phyloP scores from a whole-genome alignment of 1,140 invertebrate genomes.

The Hycleus cichorii region DNA sequence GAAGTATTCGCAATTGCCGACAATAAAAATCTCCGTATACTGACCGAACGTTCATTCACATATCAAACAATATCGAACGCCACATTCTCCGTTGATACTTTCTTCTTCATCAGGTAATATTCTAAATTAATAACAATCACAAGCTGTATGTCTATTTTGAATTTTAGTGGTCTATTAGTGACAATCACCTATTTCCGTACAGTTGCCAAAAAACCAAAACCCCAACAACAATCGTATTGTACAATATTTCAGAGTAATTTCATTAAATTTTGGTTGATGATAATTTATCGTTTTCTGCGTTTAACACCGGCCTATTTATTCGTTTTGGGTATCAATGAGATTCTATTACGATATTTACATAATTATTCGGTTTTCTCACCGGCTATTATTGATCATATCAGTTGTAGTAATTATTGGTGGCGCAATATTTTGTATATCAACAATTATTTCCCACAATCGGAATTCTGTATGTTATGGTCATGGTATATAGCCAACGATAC shows the following conservation, averaged over 20 bases:
- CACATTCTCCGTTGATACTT: constrained; percentile 85
- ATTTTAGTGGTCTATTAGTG: constrained; percentile 64
- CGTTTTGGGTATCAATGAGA: constrained; percentile 65
- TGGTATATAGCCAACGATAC: constrained; percentile 92
- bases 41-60: constrained; percentile 70
- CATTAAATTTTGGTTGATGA: constrained; percentile 49
- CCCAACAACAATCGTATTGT: constrained; percentile 5
- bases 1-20: constrained; percentile 71
- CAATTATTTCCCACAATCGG: constrained; percentile 66
- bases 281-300: constrained; percentile 62
- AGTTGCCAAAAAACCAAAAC: constrained; percentile 38
- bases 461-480: constrained; percentile 84
- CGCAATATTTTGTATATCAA: constrained; percentile 75
- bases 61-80: constrained; percentile 83
- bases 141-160: not conserved
- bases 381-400: constrained; percentile 62
- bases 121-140: not conserved
- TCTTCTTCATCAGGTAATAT: constrained; percentile 78
- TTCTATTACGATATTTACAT: constrained; percentile 56
- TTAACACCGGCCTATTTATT: constrained; percentile 75
- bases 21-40: constrained; percentile 65
- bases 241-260: constrained; percentile 2
- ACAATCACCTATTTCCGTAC: constrained; percentile 65
- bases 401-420: constrained; percentile 75
- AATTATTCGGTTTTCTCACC: constrained; percentile 69